Percentiles rank a stretch among this genome's conserved stretches.
phyloP scores from a whole-genome alignment of 2,797 vertebrate species.

The Harpagifer antarcticus region DNA sequence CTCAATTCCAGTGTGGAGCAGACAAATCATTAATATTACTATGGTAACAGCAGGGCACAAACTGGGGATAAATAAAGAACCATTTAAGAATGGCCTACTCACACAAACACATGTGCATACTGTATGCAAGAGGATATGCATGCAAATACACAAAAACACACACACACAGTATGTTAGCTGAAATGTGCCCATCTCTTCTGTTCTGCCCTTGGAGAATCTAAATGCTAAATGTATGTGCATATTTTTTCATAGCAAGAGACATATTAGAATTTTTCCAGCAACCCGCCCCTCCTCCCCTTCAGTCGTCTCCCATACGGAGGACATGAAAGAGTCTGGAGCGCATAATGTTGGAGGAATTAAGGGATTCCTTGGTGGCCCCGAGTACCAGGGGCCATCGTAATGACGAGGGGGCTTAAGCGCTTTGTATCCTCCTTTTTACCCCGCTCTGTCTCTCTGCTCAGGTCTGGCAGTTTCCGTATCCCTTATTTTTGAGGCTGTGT shows the following conservation, averaged over 20 bases:
- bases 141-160: slow-evolving; percentile 30
- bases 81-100: slow-evolving; percentile 87
- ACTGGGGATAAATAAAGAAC: slow-evolving; percentile 91
- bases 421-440: slow-evolving; percentile 84
- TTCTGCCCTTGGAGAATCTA: slow-evolving; percentile 95
- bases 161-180: slow-evolving; percentile 82
- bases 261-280: slow-evolving; percentile 95
- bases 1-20: slow-evolving; percentile 83
- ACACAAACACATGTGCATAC: slow-evolving; percentile 61
- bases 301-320: slow-evolving; percentile 77
- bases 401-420: slow-evolving; percentile 91
- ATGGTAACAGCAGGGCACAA: slow-evolving; percentile 85
- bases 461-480: slow-evolving; percentile 59
- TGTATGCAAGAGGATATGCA: slow-evolving; percentile 53
- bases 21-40: slow-evolving; percentile 88
- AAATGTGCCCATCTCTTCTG: slow-evolving; percentile 94
- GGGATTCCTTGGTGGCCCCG: slow-evolving; percentile 92
- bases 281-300: slow-evolving; percentile 61
- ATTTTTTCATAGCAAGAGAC: slow-evolving; percentile 96
- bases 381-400: slow-evolving; percentile 94
- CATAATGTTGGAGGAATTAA: slow-evolving; percentile 98
- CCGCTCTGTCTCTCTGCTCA: slow-evolving; percentile 59
- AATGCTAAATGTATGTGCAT: slow-evolving; percentile 99
- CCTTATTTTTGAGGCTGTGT: slow-evolving; percentile 59
- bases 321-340: slow-evolving; percentile 98